Conservation (phyloP, 2,113 vertebrate genomes). For the Ranitomeya imitator region DNA sequence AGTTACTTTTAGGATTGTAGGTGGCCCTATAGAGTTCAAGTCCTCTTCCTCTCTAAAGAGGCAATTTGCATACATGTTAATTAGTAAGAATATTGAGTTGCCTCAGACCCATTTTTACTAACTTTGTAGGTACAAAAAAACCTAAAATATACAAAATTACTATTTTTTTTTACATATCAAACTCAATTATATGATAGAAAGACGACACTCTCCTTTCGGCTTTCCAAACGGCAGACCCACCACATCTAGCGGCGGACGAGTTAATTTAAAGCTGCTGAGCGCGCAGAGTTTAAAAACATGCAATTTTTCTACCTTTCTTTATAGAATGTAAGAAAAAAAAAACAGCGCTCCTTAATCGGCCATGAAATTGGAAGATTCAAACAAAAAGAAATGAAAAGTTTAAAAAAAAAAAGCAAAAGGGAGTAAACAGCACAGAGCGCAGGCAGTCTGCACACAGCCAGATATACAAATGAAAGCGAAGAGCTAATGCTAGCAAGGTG, state of each 20-base stretch:
- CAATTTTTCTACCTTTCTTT: conserved; percentile 49
- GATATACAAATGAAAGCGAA: conserved; percentile 68
- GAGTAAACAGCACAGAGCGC: conserved; percentile 64
- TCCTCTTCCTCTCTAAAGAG: too few relatives aligned
- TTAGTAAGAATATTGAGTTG: neutral
- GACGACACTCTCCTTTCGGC: neutral
- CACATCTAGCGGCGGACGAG: neutral
- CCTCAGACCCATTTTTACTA: neutral
- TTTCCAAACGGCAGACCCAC: neutral
- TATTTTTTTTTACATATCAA: neutral
- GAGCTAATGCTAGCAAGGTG: conserved; percentile 67
- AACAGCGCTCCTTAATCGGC: conserved; percentile 54
- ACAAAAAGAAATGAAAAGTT: conserved; percentile 58
- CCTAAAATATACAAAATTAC: neutral
- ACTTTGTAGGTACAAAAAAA: neutral
- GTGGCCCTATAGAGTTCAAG: too few relatives aligned
- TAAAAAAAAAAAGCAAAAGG: conserved; percentile 60
- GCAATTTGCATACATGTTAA: too few relatives aligned
- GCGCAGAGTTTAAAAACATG: conserved; percentile 39
- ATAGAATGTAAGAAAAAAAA: conserved; percentile 29
- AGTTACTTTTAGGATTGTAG: too few relatives aligned
- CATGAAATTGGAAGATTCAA: conserved; percentile 58
- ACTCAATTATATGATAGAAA: neutral
- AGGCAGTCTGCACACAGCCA: conserved; percentile 63
- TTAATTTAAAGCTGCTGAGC: conserved; percentile 54